Evolutionary conservation across 1,140 invertebrate genomes (phyloP).

Genomic region (Ceratina japonica): DNA sequence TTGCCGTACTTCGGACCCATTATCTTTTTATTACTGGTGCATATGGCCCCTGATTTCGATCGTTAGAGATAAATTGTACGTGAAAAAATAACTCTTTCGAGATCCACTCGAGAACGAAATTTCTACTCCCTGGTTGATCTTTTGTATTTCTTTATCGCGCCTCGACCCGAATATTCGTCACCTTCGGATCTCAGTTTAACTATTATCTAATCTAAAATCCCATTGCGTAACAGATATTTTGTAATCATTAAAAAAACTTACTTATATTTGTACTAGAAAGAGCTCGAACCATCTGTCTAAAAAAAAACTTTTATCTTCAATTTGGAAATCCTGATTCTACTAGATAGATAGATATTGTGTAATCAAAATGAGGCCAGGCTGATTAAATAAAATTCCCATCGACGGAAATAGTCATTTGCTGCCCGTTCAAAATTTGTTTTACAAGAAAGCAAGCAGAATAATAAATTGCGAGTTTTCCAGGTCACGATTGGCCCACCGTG

Average conservation of each 20-base stretch:
- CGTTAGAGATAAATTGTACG: neutral
- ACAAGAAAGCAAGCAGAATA: neutral
- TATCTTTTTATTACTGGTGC: neutral
- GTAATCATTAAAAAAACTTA: neutral
- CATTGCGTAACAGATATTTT: neutral
- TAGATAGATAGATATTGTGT: no score
- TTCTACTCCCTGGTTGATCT: neutral
- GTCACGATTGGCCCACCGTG: neutral
- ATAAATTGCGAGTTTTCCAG: neutral
- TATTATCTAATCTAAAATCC: conserved; percentile 14
- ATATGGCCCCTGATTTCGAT: neutral
- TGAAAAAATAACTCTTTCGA: neutral
- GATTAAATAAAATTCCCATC: no score
- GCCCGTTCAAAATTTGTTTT: no score
- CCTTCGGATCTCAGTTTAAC: neutral
- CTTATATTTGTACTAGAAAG: neutral
- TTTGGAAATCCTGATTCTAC: no score
- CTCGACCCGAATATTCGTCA: no score
- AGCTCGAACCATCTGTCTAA: neutral
- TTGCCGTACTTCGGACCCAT: conserved; percentile 1
- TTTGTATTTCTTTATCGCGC: neutral
- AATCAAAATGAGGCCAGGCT: no score
- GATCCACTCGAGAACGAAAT: neutral
- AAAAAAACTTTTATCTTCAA: no score
- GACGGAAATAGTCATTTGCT: no score